These are phyloP conservation scores for Lydus trimaculatus DNA, from an alignment of 2,888 invertebrate genomes.

Conservation along the genomic window DNA sequence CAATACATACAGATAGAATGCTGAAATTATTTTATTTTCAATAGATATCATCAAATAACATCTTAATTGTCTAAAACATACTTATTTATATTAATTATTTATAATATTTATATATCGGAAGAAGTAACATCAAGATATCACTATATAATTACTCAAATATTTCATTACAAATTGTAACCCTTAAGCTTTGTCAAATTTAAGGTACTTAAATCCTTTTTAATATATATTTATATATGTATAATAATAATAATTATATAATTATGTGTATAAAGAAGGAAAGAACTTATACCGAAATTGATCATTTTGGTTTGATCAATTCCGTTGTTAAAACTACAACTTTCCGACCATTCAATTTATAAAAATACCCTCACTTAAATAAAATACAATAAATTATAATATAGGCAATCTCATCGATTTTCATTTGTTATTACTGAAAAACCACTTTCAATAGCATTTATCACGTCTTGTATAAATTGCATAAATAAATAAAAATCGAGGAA, in stretches of 20 bases:
- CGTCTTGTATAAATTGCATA: slow-evolving; percentile 13
- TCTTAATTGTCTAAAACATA: slow-evolving; percentile 57
- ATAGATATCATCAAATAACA: slow-evolving; percentile 54
- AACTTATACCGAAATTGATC: background rate
- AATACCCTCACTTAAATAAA: slow-evolving; percentile 1
- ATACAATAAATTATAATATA: slow-evolving; percentile 20
- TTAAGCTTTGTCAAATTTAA: slow-evolving; percentile 20
- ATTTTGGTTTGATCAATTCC: background rate
- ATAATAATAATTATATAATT: background rate
- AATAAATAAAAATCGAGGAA: slow-evolving; percentile 14
- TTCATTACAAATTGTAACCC: slow-evolving; percentile 39
- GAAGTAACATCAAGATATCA: slow-evolving; percentile 57
- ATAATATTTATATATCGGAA: slow-evolving; percentile 52
- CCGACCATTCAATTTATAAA: slow-evolving; percentile 7
- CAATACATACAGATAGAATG: slow-evolving; percentile 42
- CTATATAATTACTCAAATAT: slow-evolving; percentile 45
- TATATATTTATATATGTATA: background rate
- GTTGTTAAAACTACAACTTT: background rate
- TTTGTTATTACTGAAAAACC: slow-evolving; percentile 9
- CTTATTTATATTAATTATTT: slow-evolving; percentile 31
- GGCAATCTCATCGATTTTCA: slow-evolving; percentile 23
- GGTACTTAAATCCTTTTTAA: slow-evolving; percentile 12
- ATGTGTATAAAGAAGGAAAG: background rate
- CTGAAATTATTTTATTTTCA: slow-evolving; percentile 58
- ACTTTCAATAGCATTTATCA: slow-evolving; percentile 21